Evolutionary conservation across 2,113 vertebrate species (phyloP).

Genomic region (Catharus bicknelli): DNA sequence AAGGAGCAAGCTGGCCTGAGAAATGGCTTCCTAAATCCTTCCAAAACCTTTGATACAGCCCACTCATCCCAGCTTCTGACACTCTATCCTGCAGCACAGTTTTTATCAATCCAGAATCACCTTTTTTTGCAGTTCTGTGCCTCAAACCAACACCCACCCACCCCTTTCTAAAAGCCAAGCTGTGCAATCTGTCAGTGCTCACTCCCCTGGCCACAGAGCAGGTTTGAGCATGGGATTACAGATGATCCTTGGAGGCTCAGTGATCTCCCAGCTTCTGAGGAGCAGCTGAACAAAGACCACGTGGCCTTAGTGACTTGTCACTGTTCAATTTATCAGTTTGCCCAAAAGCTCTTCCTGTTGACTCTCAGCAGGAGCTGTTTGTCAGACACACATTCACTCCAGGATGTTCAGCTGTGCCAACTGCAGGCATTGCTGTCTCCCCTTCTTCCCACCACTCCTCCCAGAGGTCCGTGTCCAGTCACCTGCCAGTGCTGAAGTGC

Average conservation of each 20-base stretch:
- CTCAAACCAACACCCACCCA: background rate
- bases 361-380: conserved; percentile 16
- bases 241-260: background rate
- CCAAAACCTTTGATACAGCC: background rate
- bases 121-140: background rate
- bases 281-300: conserved; percentile 10
- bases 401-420: background rate
- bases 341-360: conserved; percentile 32
- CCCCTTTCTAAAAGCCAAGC: background rate
- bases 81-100: background rate
- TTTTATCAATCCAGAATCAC: background rate
- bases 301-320: conserved; percentile 4
- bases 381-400: background rate
- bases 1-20: background rate
- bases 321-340: conserved; percentile 21
- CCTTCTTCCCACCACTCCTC: conserved; percentile 21
- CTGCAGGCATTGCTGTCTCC: background rate
- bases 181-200: background rate
- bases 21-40: conserved; percentile 43
- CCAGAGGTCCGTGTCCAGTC: conserved; percentile 39
- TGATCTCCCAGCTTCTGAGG: background rate
- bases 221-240: background rate
- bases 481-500: background rate
- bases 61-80: background rate
- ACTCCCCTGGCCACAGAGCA: background rate